A percentile compares a stretch with the other conserved stretches of the same genome.
Conservation (phyloP, 2,888 invertebrate genomes). For the Nemotelus pantherinus region DNA sequence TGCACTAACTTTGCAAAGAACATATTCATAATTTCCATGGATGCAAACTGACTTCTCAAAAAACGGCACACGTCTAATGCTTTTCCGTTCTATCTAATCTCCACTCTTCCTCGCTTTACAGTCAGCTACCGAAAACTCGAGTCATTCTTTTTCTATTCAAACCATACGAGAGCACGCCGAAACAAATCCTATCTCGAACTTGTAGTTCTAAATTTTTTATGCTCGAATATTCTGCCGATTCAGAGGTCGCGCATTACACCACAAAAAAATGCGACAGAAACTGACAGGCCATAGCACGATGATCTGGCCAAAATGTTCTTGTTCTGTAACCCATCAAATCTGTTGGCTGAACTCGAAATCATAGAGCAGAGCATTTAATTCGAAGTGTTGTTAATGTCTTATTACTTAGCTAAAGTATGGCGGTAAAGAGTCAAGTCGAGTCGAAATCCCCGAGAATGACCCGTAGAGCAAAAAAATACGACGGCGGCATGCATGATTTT, state of each 20-base stretch:
- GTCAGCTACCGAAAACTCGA: constrained; percentile 13
- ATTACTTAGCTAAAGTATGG: constrained; percentile 3
- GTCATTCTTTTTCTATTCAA: constrained; percentile 7
- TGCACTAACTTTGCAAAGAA: no score
- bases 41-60: no score
- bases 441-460: background rate
- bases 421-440: background rate
- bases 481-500: background rate
- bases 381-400: constrained; percentile 41
- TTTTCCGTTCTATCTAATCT: no score
- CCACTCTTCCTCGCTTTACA: background rate
- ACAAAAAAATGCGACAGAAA: constrained; percentile 34
- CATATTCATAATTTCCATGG: no score
- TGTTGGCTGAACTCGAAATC: background rate
- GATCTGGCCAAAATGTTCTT: background rate
- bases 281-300: constrained; percentile 20
- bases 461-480: background rate
- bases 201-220: no score
- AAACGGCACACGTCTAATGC: no score
- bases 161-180: no score
- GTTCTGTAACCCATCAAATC: constrained; percentile 19
- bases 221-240: no score
- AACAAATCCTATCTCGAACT: no score
- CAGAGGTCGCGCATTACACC: background rate
- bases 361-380: constrained; percentile 28